Conservation (phyloP, 92 coral and sea anemone species). For the Palythoa caribaeorum region DNA sequence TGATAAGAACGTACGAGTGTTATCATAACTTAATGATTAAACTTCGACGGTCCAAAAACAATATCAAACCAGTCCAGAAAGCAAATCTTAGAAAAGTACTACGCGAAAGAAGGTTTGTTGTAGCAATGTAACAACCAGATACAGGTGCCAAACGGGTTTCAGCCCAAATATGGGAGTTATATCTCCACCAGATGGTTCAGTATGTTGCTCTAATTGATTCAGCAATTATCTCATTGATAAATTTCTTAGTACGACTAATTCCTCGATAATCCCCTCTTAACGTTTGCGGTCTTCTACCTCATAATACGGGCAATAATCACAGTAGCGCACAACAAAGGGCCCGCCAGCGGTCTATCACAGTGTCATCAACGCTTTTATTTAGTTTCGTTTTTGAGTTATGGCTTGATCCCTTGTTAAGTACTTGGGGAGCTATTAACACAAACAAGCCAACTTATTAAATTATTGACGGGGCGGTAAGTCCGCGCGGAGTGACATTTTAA, state of each 20-base stretch:
- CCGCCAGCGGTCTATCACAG: slow-evolving; percentile 69
- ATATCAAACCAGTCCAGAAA: neutral
- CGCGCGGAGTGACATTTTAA: slow-evolving; percentile 62
- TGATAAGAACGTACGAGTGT: slow-evolving; percentile 52
- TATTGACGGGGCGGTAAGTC: slow-evolving; percentile 80
- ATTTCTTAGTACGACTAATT: slow-evolving; percentile 90
- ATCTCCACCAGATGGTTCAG: slow-evolving; percentile 53
- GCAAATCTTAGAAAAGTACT: neutral
- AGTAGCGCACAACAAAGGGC: slow-evolving; percentile 69
- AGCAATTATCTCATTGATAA: slow-evolving; percentile 91
- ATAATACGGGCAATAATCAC: slow-evolving; percentile 75
- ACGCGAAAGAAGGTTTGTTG: neutral
- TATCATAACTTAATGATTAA: slow-evolving; percentile 56
- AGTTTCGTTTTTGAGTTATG: slow-evolving; percentile 41
- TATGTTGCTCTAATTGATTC: slow-evolving; percentile 72
- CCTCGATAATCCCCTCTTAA: slow-evolving; percentile 80
- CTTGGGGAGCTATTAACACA: slow-evolving; percentile 73
- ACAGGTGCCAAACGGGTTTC: slow-evolving; percentile 60
- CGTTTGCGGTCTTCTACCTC: slow-evolving; percentile 79
- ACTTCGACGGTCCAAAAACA: slow-evolving; percentile 26
- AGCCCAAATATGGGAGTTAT: slow-evolving; percentile 30
- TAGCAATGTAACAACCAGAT: neutral
- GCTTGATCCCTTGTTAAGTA: slow-evolving; percentile 74
- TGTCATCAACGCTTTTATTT: slow-evolving; percentile 27
- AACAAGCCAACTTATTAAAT: slow-evolving; percentile 89